phyloP scores from a whole-genome alignment of 2,113 vertebrate genomes.

The Triplophysa rosa region DNA sequence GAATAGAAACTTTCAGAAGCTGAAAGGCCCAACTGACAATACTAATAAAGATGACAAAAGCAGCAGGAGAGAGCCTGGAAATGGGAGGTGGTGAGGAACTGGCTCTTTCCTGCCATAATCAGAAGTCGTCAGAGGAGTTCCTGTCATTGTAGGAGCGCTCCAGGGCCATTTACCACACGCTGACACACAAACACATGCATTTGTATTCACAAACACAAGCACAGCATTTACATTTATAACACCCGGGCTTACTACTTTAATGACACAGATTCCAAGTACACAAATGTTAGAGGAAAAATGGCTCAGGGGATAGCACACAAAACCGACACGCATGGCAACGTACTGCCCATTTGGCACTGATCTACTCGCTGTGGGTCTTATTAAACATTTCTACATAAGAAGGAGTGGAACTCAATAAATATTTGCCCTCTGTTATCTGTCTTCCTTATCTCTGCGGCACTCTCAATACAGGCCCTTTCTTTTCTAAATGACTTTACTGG shows the following conservation, averaged over 20 bases:
- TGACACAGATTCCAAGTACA: background rate
- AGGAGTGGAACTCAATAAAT: slow-evolving; percentile 74
- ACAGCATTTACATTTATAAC: slow-evolving; percentile 35
- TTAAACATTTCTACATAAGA: slow-evolving; percentile 79
- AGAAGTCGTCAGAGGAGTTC: slow-evolving; percentile 74
- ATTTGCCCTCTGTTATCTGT: slow-evolving; percentile 71
- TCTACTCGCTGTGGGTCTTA: slow-evolving; percentile 59
- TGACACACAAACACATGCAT: slow-evolving; percentile 43
- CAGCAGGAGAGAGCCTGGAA: slow-evolving; percentile 74
- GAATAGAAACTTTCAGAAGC: slow-evolving; percentile 72
- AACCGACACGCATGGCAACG: slow-evolving; percentile 50
- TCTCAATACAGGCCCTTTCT: slow-evolving; percentile 64
- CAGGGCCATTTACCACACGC: slow-evolving; percentile 63
- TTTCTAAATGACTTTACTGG: slow-evolving; percentile 68
- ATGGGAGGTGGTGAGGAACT: slow-evolving; percentile 75
- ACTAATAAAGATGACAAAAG: slow-evolving; percentile 64
- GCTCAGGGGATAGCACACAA: background rate
- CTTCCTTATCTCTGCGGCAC: slow-evolving; percentile 71
- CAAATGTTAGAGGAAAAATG: slow-evolving; percentile 1
- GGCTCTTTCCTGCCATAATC: slow-evolving; percentile 77
- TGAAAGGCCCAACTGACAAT: slow-evolving; percentile 54
- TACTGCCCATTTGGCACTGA: slow-evolving; percentile 59
- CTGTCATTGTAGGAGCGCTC: slow-evolving; percentile 76
- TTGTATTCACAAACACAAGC: slow-evolving; percentile 31
- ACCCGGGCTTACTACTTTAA: background rate